phyloP scores from a whole-genome alignment of 2,888 invertebrate genomes.

The Agonopterix subpropinquella region DNA sequence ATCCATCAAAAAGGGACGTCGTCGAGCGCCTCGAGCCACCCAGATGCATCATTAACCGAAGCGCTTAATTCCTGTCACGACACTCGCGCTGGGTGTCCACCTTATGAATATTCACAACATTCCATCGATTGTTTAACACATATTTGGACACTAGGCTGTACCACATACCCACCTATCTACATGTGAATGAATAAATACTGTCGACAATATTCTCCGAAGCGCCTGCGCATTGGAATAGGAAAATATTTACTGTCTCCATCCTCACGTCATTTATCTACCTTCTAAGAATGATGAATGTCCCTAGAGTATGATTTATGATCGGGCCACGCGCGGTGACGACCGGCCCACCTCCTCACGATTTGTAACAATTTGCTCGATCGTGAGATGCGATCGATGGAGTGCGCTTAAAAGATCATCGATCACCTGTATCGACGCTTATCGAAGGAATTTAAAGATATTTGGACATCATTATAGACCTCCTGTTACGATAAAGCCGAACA shows the following conservation, averaged over 20 bases:
- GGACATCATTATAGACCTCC: slow-evolving; percentile 63
- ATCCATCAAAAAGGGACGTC: slow-evolving; percentile 51
- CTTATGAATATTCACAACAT: slow-evolving; percentile 73
- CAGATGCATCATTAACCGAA: slow-evolving; percentile 60
- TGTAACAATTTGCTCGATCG: slow-evolving; percentile 76
- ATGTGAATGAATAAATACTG: slow-evolving; percentile 62
- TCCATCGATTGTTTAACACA: slow-evolving; percentile 69
- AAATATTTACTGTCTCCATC: slow-evolving; percentile 70
- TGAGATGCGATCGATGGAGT: slow-evolving; percentile 72
- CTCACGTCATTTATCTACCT: slow-evolving; percentile 72
- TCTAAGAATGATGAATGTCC: slow-evolving; percentile 73
- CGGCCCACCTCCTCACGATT: slow-evolving; percentile 72
- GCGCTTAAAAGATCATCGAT: slow-evolving; percentile 67
- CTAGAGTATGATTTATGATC: slow-evolving; percentile 68
- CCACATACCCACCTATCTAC: slow-evolving; percentile 48
- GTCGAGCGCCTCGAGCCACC: slow-evolving; percentile 61
- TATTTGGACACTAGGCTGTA: slow-evolving; percentile 64
- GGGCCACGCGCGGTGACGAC: slow-evolving; percentile 69
- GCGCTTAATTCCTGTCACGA: slow-evolving; percentile 71
- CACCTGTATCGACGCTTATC: slow-evolving; percentile 66
- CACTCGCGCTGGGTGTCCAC: slow-evolving; percentile 68
- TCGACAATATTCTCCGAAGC: slow-evolving; percentile 52
- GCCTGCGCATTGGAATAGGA: slow-evolving; percentile 51
- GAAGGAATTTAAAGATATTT: slow-evolving; percentile 66
- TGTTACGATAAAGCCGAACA: slow-evolving; percentile 36